Evolutionary conservation across 1,140 invertebrate genomes (phyloP).

Genomic region (Vanessa tameamea): DNA sequence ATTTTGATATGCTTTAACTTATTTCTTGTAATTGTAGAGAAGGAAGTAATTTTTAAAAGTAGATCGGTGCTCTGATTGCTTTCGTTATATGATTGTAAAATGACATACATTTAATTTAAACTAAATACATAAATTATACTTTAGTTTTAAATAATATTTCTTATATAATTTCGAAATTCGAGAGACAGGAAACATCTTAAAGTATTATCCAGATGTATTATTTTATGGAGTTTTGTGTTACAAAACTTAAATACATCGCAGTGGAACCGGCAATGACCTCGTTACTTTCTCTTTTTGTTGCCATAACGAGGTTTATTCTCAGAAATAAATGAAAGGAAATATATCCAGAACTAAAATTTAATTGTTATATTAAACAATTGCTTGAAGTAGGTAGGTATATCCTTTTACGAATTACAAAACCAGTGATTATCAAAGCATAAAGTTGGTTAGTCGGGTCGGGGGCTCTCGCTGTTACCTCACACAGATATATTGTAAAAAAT

Average conservation of each 20-base stretch:
- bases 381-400: background rate
- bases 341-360: background rate
- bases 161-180: too few species aligned
- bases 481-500: constrained; percentile 34
- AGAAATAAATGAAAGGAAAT: constrained; percentile 6
- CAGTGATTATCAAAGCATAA: constrained; percentile 48
- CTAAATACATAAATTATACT: too few species aligned
- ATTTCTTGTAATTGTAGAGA: too few species aligned
- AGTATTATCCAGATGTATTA: background rate
- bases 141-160: too few species aligned
- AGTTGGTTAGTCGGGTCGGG: constrained; percentile 44
- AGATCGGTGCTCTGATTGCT: too few species aligned
- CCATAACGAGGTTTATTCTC: background rate
- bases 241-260: background rate
- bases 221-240: background rate
- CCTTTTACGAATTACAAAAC: constrained; percentile 24
- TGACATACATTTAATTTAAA: too few species aligned
- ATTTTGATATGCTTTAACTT: too few species aligned
- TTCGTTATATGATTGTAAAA: too few species aligned
- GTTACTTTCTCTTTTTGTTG: constrained; percentile 44
- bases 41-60: too few species aligned
- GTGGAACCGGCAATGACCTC: constrained; percentile 35
- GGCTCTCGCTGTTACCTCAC: constrained; percentile 52
- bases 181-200: background rate
- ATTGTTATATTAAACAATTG: background rate